These are phyloP conservation scores for Oncorhynchus kisutch DNA, from an alignment of 2,113 vertebrate species.

Conservation along the genomic window DNA sequence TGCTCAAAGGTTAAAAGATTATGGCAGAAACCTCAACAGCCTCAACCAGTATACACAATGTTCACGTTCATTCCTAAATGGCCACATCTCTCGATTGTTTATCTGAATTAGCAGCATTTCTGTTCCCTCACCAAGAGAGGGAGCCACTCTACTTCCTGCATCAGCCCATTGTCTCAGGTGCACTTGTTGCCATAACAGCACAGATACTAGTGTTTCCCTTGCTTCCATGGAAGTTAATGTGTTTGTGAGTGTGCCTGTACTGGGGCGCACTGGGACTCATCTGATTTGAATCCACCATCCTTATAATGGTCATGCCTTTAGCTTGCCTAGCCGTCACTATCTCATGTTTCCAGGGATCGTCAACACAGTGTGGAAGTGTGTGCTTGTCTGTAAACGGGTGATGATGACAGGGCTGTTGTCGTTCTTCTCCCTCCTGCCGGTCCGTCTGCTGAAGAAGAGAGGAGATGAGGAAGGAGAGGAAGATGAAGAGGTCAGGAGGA, in stretches of 20 bases:
- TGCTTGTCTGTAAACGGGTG: conserved; percentile 15
- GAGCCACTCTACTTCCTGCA: conserved; percentile 24
- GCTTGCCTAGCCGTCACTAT: background rate
- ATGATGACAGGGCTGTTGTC: conserved; percentile 88
- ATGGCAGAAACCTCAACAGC: too few species aligned
- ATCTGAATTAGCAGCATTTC: background rate
- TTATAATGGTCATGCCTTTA: conserved; percentile 19
- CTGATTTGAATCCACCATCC: conserved; percentile 54
- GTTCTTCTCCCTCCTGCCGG: conserved; percentile 82
- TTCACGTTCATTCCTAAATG: too few species aligned
- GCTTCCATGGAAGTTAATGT: conserved; percentile 9
- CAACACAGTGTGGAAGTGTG: background rate
- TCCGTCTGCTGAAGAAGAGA: conserved; percentile 75
- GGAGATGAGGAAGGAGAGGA: conserved; percentile 42
- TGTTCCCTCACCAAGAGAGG: conserved; percentile 49
- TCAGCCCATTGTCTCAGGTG: conserved; percentile 54
- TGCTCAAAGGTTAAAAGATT: too few species aligned
- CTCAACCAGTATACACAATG: too few species aligned
- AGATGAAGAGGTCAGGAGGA: conserved; percentile 47
- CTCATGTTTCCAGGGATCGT: background rate
- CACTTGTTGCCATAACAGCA: conserved; percentile 79
- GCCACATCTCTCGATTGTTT: background rate
- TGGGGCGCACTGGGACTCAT: background rate
- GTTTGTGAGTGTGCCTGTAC: conserved; percentile 1
- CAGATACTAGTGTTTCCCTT: conserved; percentile 61